Base-by-base conservation (phyloP, 1,140 invertebrate genomes). In the Dufourea novaeangliae region DNA sequence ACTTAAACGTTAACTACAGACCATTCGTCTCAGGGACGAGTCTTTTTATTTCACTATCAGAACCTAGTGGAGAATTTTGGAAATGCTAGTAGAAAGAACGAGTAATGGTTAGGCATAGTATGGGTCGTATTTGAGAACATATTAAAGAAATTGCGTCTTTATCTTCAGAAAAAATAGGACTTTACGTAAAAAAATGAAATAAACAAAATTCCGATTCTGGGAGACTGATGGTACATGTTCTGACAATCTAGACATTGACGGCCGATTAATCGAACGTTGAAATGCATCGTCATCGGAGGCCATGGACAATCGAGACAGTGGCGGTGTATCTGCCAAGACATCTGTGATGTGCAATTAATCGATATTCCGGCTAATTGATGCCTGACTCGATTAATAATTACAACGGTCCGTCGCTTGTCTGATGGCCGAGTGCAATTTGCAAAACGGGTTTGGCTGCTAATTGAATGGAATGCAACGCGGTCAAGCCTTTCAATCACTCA, bases 311-410 rank as follows among this genome's bases (percentile, higher is more conserved):
- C 76, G 82, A 73, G 70, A 62, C 78, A 61, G 74, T 72, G 74
- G 74, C 71, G 67, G 71, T 61, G 32, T 50, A 57, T 39, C 37
- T 37, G 44, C 32, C 61, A 68, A 72, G 82, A 83, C 78, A 62
- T 71, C 86, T 87, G 80, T 85, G 84, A 87, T 86, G 84, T 75
- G 75, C 84, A 84, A 87, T 90, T 90, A 86, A 86, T 86, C 85
- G 81, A 86, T 86, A 90, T 88, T 84, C 78, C 81, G 75, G 79
- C 82, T 89, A 89, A 91, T 90, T 88, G 89, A 89, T 84, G 81
- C 83, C 73, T 86, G 84, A 91, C 87, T 87, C 81, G 83, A 90
- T 90, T 90, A 90, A 90, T 90, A 90, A 90, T 84, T 86, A 82
- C 70, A 83, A 83, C 79, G 73, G 81, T 78, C 80, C 84, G 82